Base-by-base conservation (phyloP, 2,113 vertebrate species). In the Pao palembangensis region DNA sequence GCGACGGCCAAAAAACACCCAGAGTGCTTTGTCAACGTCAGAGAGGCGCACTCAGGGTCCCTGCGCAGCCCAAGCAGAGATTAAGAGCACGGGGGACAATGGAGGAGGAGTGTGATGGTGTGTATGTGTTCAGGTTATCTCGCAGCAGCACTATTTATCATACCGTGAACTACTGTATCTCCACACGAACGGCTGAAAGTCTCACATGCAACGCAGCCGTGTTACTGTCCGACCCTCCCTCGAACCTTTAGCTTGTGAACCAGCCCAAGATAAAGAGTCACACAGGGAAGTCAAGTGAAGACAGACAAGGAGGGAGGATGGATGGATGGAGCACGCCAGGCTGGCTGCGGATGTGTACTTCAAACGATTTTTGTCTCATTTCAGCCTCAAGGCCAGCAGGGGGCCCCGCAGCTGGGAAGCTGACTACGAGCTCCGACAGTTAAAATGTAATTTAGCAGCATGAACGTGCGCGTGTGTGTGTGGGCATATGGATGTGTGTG, bases 11-110 rank as follows among this genome's bases (percentile, higher is more conserved):
- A 83, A 82, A 87, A 86, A 82, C 81, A 79, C 73, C 71, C 68
- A 53, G 61, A 61, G 77, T 50, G 70, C 84, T 87, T 88, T 86
- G 81, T 89, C 86, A 89, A 84, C 76, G 84, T 87, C 86, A 79
- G 44, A 15, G 65, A 76, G 83, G 77, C 58, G 73, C 84, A 71
- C 73, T 67, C 67, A 59, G 77, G 73, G 79, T 85, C 83, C 78
- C 73, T 48, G 17, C 61, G 71, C 75, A 64, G 77, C 68, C 68
- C 63, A 75, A 80, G 86, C 84, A 83, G 76, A 86, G 87, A 87
- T 85, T 72, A 83, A 86, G 80, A 76, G 58, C 57, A 61, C 65
- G 70, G 55, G 61, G 72, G 57, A 73, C 55, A 50, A 62, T 60
- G 61, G 75, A 63, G 62, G 65, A 60, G 12, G 59, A 68, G 69